Evolutionary conservation across 2,113 vertebrate genomes (phyloP).

Genomic region (Urocitellus parryii): DNA sequence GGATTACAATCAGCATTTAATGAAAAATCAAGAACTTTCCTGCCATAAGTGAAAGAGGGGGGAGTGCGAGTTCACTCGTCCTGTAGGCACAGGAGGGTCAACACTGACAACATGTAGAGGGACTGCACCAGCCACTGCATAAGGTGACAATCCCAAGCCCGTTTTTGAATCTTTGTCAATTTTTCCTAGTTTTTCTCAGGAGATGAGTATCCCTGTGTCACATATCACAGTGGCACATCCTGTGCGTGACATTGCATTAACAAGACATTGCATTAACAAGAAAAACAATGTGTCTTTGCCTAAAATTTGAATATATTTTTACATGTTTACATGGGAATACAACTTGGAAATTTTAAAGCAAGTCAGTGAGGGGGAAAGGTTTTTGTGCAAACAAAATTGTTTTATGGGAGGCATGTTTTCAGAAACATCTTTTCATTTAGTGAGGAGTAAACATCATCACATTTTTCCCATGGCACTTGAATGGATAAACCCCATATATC

Average conservation of each 20-base stretch:
- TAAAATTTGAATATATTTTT: neutral
- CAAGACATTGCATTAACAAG: neutral
- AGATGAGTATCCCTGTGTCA: neutral
- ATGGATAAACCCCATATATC: neutral
- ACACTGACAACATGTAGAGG: accelerated
- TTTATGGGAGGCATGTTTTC: neutral
- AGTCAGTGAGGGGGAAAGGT: neutral
- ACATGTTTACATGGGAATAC: neutral
- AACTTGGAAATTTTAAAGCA: constrained; percentile 32
- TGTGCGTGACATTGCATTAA: neutral
- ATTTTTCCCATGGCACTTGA: neutral
- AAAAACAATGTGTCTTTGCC: neutral
- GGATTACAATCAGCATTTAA: neutral
- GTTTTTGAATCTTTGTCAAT: neutral
- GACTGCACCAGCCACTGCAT: too few species aligned
- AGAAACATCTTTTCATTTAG: neutral
- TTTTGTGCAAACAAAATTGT: neutral
- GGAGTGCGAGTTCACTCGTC: neutral
- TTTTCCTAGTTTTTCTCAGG: neutral
- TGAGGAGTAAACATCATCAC: neutral
- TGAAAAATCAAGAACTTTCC: constrained; percentile 4
- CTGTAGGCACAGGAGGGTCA: too few species aligned
- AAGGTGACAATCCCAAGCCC: neutral
- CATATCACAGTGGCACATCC: too few species aligned
- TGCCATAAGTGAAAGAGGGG: neutral